phyloP scores from a whole-genome alignment of 2,888 invertebrate species.

The Gymnoscelis rufifasciata region DNA sequence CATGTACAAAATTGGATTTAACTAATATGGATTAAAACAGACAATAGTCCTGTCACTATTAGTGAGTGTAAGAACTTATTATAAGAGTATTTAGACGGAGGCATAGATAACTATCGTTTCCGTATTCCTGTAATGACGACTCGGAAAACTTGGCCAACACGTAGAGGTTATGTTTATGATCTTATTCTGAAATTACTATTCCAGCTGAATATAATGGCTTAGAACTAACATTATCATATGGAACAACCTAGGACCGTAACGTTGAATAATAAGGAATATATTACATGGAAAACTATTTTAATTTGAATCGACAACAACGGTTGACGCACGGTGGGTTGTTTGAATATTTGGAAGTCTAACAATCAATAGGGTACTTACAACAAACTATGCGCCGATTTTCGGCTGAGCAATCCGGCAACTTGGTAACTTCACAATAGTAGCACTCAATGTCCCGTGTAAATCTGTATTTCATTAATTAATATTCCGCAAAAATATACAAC shows the following conservation, averaged over 20 bases:
- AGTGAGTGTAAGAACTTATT: no score
- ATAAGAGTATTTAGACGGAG: no score
- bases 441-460: not conserved
- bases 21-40: no score
- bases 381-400: not conserved
- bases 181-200: no score
- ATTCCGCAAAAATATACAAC: constrained; percentile 11
- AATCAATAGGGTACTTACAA: not conserved
- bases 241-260: not conserved
- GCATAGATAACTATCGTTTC: no score
- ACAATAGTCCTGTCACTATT: no score
- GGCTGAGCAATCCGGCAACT: not conserved
- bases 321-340: not conserved
- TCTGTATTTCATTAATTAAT: constrained; percentile 3
- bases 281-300: no score
- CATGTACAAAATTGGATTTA: no score
- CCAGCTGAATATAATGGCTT: not conserved
- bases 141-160: not conserved
- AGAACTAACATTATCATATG: no score
- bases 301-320: constrained; percentile 1
- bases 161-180: constrained; percentile 4
- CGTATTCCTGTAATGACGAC: no score
- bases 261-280: not conserved
- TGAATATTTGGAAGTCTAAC: not conserved
- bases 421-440: not conserved